A percentile compares a stretch with the other conserved stretches of the same genome.
Evolutionary conservation across 2,888 invertebrate genomes (phyloP).

Genomic region (Pomacea canaliculata): DNA sequence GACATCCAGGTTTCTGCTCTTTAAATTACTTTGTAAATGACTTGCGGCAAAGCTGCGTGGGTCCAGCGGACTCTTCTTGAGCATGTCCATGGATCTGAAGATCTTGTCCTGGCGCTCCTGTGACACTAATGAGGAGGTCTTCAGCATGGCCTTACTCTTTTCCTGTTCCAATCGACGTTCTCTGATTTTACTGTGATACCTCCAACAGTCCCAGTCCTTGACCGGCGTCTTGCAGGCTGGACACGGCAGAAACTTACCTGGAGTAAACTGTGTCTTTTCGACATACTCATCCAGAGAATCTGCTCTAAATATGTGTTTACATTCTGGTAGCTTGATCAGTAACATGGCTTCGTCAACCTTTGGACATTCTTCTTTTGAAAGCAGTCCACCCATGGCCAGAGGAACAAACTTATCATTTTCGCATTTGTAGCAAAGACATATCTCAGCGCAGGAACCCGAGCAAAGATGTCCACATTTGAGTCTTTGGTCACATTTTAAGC

Average conservation of each 20-base stretch:
- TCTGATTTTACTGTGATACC: not conserved
- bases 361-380: not conserved
- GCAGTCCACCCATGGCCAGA: not conserved
- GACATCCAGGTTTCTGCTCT: not conserved
- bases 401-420: constrained; percentile 25
- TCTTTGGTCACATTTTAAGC: constrained; percentile 4
- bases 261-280: not conserved
- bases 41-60: not conserved
- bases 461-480: constrained; percentile 17
- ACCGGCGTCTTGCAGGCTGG: not conserved
- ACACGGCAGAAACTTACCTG: not conserved
- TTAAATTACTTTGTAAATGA: not conserved
- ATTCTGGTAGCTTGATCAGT: not conserved
- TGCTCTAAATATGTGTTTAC: not conserved
- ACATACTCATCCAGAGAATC: not conserved
- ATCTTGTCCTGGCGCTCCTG: constrained; percentile 1
- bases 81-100: not conserved
- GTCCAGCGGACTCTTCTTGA: not conserved
- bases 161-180: not conserved
- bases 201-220: not conserved
- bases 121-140: not conserved
- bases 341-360: not conserved
- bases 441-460: constrained; percentile 30
- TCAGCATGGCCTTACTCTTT: not conserved
- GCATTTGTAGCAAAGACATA: constrained; percentile 27